A percentile compares a stretch with the other conserved stretches of the same genome.
Conservation (phyloP, 37 sponge, comb jelly and placozoan species). For the Aphrocallistes beatrix region DNA sequence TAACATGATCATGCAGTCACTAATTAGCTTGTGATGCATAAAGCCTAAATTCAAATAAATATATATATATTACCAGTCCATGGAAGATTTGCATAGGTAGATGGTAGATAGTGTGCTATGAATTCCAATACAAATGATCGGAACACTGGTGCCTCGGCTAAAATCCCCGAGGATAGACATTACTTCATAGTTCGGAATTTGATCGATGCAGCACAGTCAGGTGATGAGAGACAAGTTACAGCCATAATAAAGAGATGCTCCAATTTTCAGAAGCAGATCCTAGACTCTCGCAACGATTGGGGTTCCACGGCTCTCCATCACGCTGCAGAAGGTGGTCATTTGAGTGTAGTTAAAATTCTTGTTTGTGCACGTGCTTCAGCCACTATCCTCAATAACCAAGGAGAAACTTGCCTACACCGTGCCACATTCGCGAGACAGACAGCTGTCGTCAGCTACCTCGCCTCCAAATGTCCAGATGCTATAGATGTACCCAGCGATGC, state of each 20-base stretch:
- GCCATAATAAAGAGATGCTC: not conserved
- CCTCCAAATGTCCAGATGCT: conserved; percentile 48
- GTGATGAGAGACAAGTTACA: not conserved
- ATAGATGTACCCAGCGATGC: conserved; percentile 53
- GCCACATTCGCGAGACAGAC: conserved; percentile 44
- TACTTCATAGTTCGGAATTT: not conserved
- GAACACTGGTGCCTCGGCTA: not conserved
- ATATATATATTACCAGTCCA: no score
- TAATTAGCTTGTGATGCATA: no score
- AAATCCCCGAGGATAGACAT: not conserved
- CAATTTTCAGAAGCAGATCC: conserved; percentile 11
- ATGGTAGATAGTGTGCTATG: no score
- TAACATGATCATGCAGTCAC: no score
- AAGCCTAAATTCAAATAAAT: no score
- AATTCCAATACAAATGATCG: not conserved
- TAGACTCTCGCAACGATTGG: conserved; percentile 58
- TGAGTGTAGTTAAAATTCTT: conserved; percentile 53
- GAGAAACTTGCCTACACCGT: conserved; percentile 62
- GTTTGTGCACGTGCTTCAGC: conserved; percentile 53
- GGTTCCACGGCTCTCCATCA: conserved; percentile 57
- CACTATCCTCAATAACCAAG: conserved; percentile 51
- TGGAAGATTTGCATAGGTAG: no score
- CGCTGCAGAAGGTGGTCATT: conserved; percentile 50
- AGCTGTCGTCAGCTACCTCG: conserved; percentile 38
- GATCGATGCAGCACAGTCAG: not conserved